Evolutionary conservation across 2,888 invertebrate genomes (phyloP), one percentile per base, ranked within the genome.

Genomic region (Tipula lateralis): DNA sequence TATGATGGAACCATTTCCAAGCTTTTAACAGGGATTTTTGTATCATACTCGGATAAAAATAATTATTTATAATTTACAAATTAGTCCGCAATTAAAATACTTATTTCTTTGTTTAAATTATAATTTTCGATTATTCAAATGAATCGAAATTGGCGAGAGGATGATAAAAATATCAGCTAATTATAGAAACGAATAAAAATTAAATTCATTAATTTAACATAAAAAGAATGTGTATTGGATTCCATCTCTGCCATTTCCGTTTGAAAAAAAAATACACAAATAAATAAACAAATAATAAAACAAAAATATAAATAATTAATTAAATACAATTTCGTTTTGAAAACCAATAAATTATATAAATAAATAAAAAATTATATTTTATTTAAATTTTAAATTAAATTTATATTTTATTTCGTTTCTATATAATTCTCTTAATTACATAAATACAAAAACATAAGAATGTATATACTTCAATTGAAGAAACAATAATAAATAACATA

Each of bases 331-430:
- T 66, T 24, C 24, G 24, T 66, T 66, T 66, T 66, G 19, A 66
- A 66, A 66, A 24, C 66, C 66, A 66, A 66, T 66, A 66, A 66
- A 66, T 66, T 66, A 66, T 66, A 66, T 24, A 66, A 66, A 66
- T 66, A 66, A 66, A 66, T 24, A 50, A 7, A 19, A 50, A 66
- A 66, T 44, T 44, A 24, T 66, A 66, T 66, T 50, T 50, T 16
- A 66, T 66, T 66, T 66, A 66, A 16, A 50, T 50, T 50, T 50
- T 50, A n/a, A 50, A 50, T 50, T 50, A 50, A 66, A 66, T 66
- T 66, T 24, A n/a, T n/a, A 39, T 39, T 39, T 39, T 1, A 66
- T 66, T 24, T 66, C 7, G 24, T 66, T 19, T 66, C 9, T 44
- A 1, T 24, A 9, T 66, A 66, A 66, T 24, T 24, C 19, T 66